Conservation (phyloP, 1,140 invertebrate genomes). For the Charaxes varanes region DNA sequence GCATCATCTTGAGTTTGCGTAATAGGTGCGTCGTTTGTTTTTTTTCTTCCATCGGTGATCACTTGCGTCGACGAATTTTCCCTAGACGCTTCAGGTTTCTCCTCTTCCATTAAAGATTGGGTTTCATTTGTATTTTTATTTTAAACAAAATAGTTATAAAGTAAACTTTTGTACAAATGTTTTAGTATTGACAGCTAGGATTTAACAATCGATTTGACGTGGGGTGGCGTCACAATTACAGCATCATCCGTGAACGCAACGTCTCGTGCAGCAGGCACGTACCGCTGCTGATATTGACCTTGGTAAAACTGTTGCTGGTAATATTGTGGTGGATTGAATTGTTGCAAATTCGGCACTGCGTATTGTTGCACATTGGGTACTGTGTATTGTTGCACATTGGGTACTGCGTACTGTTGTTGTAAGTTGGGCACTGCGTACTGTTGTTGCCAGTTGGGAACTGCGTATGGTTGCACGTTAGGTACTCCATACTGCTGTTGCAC, state of each 20-base stretch:
- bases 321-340: constrained; percentile 11
- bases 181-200: constrained; percentile 31
- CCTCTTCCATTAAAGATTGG: constrained; percentile 41
- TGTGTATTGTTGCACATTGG: constrained; percentile 11
- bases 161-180: constrained; percentile 42
- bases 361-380: too few relatives aligned
- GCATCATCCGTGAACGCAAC: constrained; percentile 60
- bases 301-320: constrained; percentile 29
- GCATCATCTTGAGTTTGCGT: constrained; percentile 35
- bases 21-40: constrained; percentile 19
- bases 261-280: constrained; percentile 39
- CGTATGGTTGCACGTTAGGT: constrained; percentile 20
- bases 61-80: constrained; percentile 24
- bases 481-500: constrained; percentile 16
- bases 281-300: constrained; percentile 23
- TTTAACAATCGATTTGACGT: constrained; percentile 31
- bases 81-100: constrained; percentile 23
- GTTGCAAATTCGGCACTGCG: constrained; percentile 27
- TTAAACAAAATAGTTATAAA: constrained; percentile 36
- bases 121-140: constrained; percentile 33
- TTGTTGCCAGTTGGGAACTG: constrained; percentile 18
- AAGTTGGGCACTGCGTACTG: constrained; percentile 35
- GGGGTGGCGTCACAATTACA: constrained; percentile 56
- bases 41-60: constrained; percentile 22
- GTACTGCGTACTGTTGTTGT: constrained; percentile 12